Base-by-base conservation (phyloP, 1,140 invertebrate genomes). In the Drosophila elegans region DNA sequence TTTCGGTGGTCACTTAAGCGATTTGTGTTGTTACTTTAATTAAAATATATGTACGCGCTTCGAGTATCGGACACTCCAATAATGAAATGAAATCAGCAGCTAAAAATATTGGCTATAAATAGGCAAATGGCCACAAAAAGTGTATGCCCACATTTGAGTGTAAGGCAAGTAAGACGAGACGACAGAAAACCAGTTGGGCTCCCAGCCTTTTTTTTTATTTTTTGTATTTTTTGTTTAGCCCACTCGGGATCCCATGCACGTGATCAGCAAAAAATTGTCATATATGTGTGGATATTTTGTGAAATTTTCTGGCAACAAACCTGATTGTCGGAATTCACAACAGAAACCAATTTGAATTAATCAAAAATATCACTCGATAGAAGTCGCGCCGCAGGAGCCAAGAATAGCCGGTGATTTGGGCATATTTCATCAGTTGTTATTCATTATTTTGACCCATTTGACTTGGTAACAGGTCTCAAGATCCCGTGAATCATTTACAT, bases 21-120 rank as follows among this genome's bases (percentile, higher is more conserved):
- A 78, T 82, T 82, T 78, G 21, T 60, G 48, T 74, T 74, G 74
- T 74, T 66, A 61, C 68, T 74, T 83, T 78, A 81, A 74, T 81
- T 71, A 71, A 71, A 71, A 71, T 71, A 71, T 49, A 54, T 54
- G 41, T 67, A 64, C 21, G 10, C 36, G 27, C 53, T 39, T 61
- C 56, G 81, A 82, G 75, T 84, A 62, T 48, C 55, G 42, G 48
- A 53, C 74, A 60, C 63, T 66, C 45, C 16, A 53, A 59, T 68
- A 49, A 76, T 68, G 62, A 63, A 86, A 82, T 88, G 82, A 85
- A 85, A 85, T 85, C 82, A 85, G 82, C 83, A 78, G 83, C 83
- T 85, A 85, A 88, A 85, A 88, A 86, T 85, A 74, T 88, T 76
- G 66, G 36, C 83, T 86, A 86, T 76, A 88, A 82, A 86, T 86